Evolutionary conservation across 2,113 vertebrate species (phyloP).

Genomic region (Cervus canadensis): DNA sequence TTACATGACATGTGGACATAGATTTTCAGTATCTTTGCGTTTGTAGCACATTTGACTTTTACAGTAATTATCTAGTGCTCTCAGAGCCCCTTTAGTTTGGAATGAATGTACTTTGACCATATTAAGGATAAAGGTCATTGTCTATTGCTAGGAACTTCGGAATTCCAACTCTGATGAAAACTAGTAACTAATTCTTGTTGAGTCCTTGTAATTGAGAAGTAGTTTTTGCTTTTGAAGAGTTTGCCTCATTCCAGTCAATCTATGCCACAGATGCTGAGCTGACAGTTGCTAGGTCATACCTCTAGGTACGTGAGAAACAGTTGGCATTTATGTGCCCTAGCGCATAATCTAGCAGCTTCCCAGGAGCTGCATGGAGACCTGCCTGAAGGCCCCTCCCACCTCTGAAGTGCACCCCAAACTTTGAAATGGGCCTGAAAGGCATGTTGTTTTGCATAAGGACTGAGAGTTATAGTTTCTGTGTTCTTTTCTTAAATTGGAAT

Average conservation of each 20-base stretch:
- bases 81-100: background rate
- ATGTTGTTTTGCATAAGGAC: background rate
- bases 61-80: background rate
- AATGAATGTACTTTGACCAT: background rate
- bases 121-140: background rate
- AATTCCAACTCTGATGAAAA: background rate
- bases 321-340: background rate
- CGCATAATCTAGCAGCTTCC: background rate
- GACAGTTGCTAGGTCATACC: background rate
- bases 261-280: background rate
- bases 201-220: background rate
- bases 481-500: background rate
- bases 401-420: background rate
- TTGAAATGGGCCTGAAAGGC: background rate
- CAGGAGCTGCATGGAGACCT: background rate
- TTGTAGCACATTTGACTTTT: background rate
- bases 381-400: background rate
- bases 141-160: background rate
- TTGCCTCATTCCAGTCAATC: background rate
- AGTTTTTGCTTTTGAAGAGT: background rate
- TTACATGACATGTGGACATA: background rate
- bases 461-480: background rate
- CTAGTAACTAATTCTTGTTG: background rate
- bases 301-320: accelerated
- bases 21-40: background rate